A percentile compares a stretch with the other conserved stretches of the same genome.
Conservation (phyloP, 2,888 invertebrate genomes). For the Phaedon cochleariae region DNA sequence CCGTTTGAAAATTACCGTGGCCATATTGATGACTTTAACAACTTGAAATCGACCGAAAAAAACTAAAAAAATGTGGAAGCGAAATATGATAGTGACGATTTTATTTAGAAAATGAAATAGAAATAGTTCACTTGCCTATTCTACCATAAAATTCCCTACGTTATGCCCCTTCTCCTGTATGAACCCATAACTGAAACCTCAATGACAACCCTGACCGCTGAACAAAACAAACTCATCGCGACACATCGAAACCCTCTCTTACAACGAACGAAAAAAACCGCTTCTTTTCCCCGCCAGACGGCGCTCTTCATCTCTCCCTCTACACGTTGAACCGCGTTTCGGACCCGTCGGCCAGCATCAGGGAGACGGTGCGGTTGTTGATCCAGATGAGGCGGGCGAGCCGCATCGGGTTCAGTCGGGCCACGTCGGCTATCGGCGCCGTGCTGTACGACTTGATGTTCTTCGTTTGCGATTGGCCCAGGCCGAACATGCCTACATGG, state of each 20-base stretch:
- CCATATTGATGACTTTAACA: too few relatives aligned
- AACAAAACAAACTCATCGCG: not conserved
- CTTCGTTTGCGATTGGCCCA: constrained; percentile 96
- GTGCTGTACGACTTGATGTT: constrained; percentile 96
- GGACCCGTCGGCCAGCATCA: constrained; percentile 95
- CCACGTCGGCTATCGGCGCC: constrained; percentile 88
- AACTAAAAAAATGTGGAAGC: too few relatives aligned
- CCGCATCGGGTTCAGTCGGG: constrained; percentile 86
- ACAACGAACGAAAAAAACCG: too few relatives aligned
- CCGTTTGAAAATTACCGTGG: too few relatives aligned
- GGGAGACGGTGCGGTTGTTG: constrained; percentile 88
- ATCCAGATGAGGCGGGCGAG: constrained; percentile 96
- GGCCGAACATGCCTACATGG: constrained; percentile 86
- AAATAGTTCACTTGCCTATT: too few relatives aligned
- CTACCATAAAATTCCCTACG: too few relatives aligned
- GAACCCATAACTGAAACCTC: not conserved
- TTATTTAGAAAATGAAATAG: too few relatives aligned
- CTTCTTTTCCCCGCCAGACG: too few relatives aligned
- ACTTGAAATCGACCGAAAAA: too few relatives aligned
- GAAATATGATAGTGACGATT: too few relatives aligned
- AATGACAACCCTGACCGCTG: not conserved
- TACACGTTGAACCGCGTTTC: constrained; percentile 87
- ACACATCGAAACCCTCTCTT: too few relatives aligned
- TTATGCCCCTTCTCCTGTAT: too few relatives aligned
- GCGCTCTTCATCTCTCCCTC: constrained; percentile 45